Evolutionary conservation across 2,113 vertebrate genomes (phyloP).

Genomic region (Psilopsiagon aurifrons): DNA sequence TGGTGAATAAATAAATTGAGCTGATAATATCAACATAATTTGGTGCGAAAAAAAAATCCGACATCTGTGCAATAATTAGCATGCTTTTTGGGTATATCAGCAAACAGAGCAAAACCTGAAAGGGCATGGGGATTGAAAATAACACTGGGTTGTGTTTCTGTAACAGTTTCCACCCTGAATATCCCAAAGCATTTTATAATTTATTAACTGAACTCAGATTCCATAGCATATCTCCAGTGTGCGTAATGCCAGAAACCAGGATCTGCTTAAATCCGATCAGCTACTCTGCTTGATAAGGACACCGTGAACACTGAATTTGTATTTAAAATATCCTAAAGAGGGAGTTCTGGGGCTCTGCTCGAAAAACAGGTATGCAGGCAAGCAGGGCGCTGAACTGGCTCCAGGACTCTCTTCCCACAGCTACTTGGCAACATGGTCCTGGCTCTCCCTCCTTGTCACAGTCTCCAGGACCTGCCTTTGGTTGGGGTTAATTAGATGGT

Average conservation of each 20-base stretch:
- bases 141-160: neutral
- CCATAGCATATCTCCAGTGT: neutral
- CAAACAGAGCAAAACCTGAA: slow-evolving; percentile 26
- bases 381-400: neutral
- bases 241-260: neutral
- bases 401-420: slow-evolving; percentile 26
- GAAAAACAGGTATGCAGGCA: neutral
- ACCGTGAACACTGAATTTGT: neutral
- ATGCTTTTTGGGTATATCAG: neutral
- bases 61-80: slow-evolving; percentile 27
- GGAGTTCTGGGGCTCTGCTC: slow-evolving; percentile 48
- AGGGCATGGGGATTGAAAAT: neutral
- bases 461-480: slow-evolving; percentile 60
- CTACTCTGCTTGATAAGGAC: neutral
- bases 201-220: neutral
- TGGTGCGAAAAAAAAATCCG: neutral
- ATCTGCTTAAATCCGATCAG: neutral
- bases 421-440: slow-evolving; percentile 64
- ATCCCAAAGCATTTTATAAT: neutral
- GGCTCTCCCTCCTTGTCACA: neutral
- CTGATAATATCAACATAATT: slow-evolving; percentile 24
- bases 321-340: slow-evolving; percentile 50
- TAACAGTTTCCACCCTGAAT: neutral
- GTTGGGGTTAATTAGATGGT: slow-evolving; percentile 69
- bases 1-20: slow-evolving; percentile 18